These are phyloP conservation scores for Cepaea hortensis DNA, from an alignment of 2,888 invertebrate genomes.

Conservation along the genomic window DNA sequence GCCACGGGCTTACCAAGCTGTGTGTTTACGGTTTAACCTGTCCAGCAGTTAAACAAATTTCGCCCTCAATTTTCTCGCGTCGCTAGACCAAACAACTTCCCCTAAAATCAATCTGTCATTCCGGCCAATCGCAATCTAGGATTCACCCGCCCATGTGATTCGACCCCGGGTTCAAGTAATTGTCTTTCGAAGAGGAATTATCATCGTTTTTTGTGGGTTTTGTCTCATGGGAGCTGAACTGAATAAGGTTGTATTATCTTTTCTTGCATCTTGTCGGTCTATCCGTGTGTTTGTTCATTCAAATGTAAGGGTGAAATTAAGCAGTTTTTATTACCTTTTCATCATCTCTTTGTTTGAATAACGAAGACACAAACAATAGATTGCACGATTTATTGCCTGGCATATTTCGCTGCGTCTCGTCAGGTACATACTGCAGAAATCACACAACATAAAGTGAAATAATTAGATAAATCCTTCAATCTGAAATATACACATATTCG, in stretches of 20 bases:
- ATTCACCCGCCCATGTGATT: constrained; percentile 38
- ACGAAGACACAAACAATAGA: too few species aligned
- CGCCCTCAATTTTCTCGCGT: constrained; percentile 33
- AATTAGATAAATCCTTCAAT: too few species aligned
- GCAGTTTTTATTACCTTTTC: background rate
- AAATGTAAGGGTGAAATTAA: background rate
- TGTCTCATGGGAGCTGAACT: background rate
- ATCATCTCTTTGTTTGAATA: too few species aligned
- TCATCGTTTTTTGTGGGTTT: background rate
- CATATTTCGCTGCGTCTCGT: too few species aligned
- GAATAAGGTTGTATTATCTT: background rate
- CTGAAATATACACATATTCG: too few species aligned
- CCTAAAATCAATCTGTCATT: constrained; percentile 39
- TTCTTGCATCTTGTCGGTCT: background rate
- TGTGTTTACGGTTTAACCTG: background rate
- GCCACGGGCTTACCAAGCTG: background rate
- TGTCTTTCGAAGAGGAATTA: constrained; percentile 42
- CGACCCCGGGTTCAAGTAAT: constrained; percentile 31
- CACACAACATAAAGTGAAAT: too few species aligned
- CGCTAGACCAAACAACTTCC: constrained; percentile 18
- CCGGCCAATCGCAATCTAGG: constrained; percentile 37
- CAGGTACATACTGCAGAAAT: too few species aligned
- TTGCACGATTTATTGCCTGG: too few species aligned
- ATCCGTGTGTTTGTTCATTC: background rate
- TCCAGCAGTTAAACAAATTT: constrained; percentile 14